phyloP scores from a whole-genome alignment of 2,113 vertebrate genomes.

The Propithecus coquereli region DNA sequence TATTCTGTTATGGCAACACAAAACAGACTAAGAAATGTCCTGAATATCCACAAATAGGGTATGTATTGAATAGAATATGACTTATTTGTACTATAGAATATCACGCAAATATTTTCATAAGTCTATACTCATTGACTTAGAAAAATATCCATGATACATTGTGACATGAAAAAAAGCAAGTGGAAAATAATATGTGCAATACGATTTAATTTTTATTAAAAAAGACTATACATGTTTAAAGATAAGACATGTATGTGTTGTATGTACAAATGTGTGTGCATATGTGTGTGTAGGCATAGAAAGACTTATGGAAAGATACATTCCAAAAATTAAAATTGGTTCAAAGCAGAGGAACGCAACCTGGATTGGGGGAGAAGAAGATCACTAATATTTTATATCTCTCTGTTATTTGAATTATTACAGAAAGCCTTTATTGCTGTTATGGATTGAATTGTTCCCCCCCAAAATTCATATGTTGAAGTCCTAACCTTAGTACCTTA shows the following conservation, averaged over 20 bases:
- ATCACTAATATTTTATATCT: neutral
- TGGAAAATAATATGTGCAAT: neutral
- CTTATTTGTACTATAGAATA: neutral
- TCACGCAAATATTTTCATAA: neutral
- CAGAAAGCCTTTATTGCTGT: neutral
- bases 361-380: neutral
- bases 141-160: neutral
- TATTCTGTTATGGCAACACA: neutral
- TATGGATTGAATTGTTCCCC: neutral
- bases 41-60: neutral
- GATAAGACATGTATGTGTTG: neutral
- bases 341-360: neutral
- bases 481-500: neutral
- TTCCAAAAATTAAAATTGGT: neutral
- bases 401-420: neutral
- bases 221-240: neutral
- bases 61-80: neutral
- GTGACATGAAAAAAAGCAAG: constrained; percentile 18
- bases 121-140: neutral
- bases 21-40: neutral
- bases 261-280: neutral
- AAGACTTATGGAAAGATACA: neutral
- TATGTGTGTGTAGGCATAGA: neutral
- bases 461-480: neutral
- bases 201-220: neutral